Evolutionary conservation across 2,797 vertebrate species (phyloP).

Genomic region (Pterois miles): DNA sequence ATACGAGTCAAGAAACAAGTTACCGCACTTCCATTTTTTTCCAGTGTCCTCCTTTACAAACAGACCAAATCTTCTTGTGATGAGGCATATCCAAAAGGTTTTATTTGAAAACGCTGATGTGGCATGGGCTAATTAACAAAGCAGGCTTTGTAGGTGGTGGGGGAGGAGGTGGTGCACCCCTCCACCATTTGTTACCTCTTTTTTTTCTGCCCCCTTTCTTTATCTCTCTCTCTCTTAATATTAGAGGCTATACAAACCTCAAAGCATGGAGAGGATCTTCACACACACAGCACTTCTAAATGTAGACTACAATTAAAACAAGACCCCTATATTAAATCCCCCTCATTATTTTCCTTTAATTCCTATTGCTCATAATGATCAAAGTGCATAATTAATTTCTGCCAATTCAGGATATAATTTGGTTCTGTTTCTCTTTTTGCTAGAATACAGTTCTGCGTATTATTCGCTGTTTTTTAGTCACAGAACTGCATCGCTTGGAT

Average conservation of each 20-base stretch:
- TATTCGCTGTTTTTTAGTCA: neutral
- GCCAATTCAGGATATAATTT: slow-evolving; percentile 73
- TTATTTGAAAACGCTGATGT: slow-evolving; percentile 91
- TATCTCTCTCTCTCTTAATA: slow-evolving; percentile 63
- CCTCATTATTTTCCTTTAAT: slow-evolving; percentile 70
- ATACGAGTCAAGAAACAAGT: neutral
- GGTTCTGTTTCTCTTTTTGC: slow-evolving; percentile 29
- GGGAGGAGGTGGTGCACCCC: neutral
- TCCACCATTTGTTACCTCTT: slow-evolving; percentile 29
- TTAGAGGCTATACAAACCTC: slow-evolving; percentile 68
- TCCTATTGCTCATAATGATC: slow-evolving; percentile 75
- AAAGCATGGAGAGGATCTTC: slow-evolving; percentile 73
- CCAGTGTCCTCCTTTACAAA: slow-evolving; percentile 67
- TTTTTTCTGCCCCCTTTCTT: neutral
- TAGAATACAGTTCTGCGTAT: slow-evolving; percentile 4
- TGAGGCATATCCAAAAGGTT: slow-evolving; percentile 86
- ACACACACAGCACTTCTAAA: slow-evolving; percentile 80
- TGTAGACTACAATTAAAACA: slow-evolving; percentile 75
- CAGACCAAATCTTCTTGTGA: slow-evolving; percentile 75
- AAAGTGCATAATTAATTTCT: slow-evolving; percentile 83
- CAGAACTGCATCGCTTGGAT: neutral
- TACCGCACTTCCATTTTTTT: neutral
- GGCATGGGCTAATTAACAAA: slow-evolving; percentile 89
- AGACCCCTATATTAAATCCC: slow-evolving; percentile 41
- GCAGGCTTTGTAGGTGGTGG: slow-evolving; percentile 76